A percentile compares a stretch with the other conserved stretches of the same genome.
These are phyloP conservation scores for Mandrillus leucophaeus DNA, from an alignment of 2,113 vertebrate species.

Conservation along the genomic window DNA sequence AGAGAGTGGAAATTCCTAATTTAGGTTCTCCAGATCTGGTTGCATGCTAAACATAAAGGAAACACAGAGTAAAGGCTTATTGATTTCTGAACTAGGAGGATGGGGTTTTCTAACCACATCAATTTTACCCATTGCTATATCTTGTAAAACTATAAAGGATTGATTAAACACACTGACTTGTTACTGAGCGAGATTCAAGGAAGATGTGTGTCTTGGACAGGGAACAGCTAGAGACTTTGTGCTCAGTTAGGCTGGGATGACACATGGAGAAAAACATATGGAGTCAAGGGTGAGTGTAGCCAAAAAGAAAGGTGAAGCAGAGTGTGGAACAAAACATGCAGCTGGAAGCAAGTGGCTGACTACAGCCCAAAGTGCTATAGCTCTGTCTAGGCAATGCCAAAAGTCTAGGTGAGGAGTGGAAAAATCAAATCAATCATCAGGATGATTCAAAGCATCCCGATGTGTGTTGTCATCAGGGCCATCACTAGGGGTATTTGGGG, in stretches of 20 bases:
- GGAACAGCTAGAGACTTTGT: neutral
- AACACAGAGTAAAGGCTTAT: neutral
- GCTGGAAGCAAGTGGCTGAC: neutral
- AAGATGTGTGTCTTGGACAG: neutral
- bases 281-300: neutral
- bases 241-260: neutral
- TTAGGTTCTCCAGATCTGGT: neutral
- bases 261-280: neutral
- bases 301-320: conserved; percentile 7
- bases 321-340: neutral
- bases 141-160: neutral
- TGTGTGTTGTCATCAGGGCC: neutral
- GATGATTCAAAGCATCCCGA: conserved; percentile 36
- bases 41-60: neutral
- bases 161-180: neutral
- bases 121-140: too few relatives aligned
- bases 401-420: conserved; percentile 50
- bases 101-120: neutral
- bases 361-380: neutral
- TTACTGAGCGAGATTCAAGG: neutral
- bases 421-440: neutral
- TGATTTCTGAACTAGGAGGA: neutral
- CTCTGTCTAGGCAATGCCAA: neutral
- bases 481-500: neutral
- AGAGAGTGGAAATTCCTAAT: neutral